Conservation (phyloP, 2,888 invertebrate genomes). For the Cerastis leucographa region DNA sequence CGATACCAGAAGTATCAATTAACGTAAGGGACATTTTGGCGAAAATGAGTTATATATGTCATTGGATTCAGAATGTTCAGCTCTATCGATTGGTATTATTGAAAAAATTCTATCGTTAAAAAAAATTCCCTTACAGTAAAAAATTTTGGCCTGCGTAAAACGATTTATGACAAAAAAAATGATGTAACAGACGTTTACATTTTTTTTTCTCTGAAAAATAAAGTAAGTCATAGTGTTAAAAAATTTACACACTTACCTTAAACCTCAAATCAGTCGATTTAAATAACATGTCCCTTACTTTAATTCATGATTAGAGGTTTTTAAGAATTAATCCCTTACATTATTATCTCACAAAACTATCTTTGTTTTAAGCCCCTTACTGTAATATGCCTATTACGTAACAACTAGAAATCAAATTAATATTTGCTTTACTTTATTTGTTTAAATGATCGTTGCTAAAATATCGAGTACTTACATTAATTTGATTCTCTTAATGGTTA, state of each 20-base stretch:
- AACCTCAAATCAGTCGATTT: slow-evolving; percentile 1
- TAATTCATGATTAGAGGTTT: neutral
- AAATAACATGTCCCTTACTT: slow-evolving; percentile 9
- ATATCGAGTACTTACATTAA: slow-evolving; percentile 7
- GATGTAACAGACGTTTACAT: slow-evolving; percentile 2
- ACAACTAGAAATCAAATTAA: neutral
- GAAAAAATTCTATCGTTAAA: too few relatives aligned
- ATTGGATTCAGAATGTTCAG: too few relatives aligned
- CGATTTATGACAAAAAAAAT: slow-evolving; percentile 21
- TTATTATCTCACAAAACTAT: slow-evolving; percentile 20
- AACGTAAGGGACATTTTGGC: too few relatives aligned
- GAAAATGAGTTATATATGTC: too few relatives aligned
- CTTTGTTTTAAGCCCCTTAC: slow-evolving; percentile 7
- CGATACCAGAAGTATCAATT: too few relatives aligned
- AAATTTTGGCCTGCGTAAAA: neutral
- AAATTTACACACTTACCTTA: slow-evolving; percentile 6
- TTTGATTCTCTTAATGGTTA: neutral
- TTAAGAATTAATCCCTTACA: slow-evolving; percentile 1
- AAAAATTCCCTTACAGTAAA: too few relatives aligned
- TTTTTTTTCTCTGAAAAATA: slow-evolving; percentile 9
- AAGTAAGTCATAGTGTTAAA: slow-evolving; percentile 12
- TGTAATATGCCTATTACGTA: slow-evolving; percentile 2
- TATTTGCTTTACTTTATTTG: slow-evolving; percentile 9
- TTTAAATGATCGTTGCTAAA: slow-evolving; percentile 1
- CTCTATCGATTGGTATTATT: too few relatives aligned